phyloP scores from a whole-genome alignment of 2,797 vertebrate species.

The Gymnoscopelus braueri region DNA sequence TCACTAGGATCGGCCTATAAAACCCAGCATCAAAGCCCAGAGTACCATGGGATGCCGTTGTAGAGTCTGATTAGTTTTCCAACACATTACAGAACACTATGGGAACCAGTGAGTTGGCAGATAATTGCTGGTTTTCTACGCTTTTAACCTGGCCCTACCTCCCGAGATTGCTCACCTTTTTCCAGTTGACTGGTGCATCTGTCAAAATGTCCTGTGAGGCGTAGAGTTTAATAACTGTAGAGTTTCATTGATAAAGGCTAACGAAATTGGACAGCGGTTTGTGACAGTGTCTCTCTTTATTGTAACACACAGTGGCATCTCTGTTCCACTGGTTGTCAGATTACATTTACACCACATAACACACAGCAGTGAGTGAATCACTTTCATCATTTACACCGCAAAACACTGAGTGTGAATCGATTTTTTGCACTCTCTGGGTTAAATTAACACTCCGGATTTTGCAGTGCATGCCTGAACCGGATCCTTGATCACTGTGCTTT shows the following conservation, averaged over 20 bases:
- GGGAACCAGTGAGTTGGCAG: background rate
- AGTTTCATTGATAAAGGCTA: conserved; percentile 18
- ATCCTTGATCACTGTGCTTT: background rate
- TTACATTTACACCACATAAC: conserved; percentile 25
- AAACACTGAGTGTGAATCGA: background rate
- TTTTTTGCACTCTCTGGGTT: conserved; percentile 13
- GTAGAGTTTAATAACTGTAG: background rate
- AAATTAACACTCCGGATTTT: background rate
- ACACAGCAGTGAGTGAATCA: conserved; percentile 25
- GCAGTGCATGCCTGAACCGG: too few species aligned
- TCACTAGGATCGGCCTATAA: conserved; percentile 9
- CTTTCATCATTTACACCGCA: conserved; percentile 9
- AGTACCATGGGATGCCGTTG: background rate
- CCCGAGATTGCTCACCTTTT: background rate
- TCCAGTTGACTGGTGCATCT: background rate
- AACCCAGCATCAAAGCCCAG: background rate
- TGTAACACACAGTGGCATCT: conserved; percentile 34
- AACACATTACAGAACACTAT: background rate
- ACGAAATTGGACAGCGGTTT: conserved; percentile 35
- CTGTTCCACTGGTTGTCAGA: conserved; percentile 45
- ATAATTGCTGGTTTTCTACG: background rate
- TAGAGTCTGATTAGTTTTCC: background rate
- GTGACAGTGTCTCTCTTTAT: conserved; percentile 27
- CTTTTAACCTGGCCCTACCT: background rate
- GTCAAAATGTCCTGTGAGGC: conserved; percentile 7